Base-by-base conservation (phyloP, 2,797 vertebrate genomes). In the Sylvilagus floridanus region DNA sequence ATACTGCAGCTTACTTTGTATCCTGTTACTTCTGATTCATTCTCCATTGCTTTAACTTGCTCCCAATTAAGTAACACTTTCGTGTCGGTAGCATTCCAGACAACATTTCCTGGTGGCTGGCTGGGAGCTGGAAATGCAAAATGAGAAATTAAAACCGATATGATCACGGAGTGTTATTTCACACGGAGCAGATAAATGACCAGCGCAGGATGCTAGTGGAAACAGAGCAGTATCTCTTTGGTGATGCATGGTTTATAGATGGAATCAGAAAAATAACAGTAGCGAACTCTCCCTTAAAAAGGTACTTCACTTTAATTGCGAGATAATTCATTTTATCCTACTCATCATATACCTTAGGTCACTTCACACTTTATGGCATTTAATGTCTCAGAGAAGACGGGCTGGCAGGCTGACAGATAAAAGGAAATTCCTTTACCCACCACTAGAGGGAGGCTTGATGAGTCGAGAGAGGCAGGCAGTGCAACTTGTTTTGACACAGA, bases 11-110 rank as follows among this genome's bases (percentile, higher is more conserved):
- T 95, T 96, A 99, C 99, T 98, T 99, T 98, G 97, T 99, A 99
- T 28, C 99, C 99, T 4, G 98, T 99, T 97, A 99, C 99, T 97
- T 99, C 99, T 0, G 99, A 99, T 98, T 99, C 99, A 0, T 99
- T 99, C 97, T 99, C 99, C 98, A 98, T 98, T 26, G 99, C 99
- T 94, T 98, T 98, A 1, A 99, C 99, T 32, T 99, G 99, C 94
- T 99, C 99, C 99, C 99, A 99, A 96, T 98, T 99, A 96, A 99
- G 98, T 11, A 98, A 97, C 26, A 99, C 98, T 47, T 98, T 99
- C n/a, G 99, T 99, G 95, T 99, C 99, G 47, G 99, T 99, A 91
- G 99, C 98, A 75, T 99, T 99, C 99, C 99, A 99, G 97, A 99
- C 97, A 86, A 99, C 97, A 0, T 99, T 99, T 93, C 99, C 98